phyloP scores from a whole-genome alignment of 2,888 invertebrate genomes.

The Phaedon cochleariae region DNA sequence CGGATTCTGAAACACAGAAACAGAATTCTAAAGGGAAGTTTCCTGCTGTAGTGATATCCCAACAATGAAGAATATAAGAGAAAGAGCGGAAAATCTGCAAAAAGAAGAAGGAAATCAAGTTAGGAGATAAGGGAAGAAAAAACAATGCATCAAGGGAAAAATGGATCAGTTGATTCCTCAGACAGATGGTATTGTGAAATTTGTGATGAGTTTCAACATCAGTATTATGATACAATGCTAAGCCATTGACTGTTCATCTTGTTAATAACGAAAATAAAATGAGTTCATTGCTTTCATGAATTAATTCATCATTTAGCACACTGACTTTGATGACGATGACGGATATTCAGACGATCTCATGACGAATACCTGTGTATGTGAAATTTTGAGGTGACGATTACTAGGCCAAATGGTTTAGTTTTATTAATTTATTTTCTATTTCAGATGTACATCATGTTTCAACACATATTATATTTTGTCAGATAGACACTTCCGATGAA shows the following conservation, averaged over 20 bases:
- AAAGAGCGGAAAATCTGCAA: no score
- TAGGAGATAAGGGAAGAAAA: neutral
- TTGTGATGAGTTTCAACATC: neutral
- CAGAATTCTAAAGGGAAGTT: no score
- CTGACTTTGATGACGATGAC: neutral
- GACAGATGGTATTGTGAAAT: neutral
- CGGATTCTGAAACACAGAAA: no score
- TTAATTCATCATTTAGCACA: neutral
- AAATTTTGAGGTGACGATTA: neutral
- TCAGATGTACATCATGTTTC: neutral
- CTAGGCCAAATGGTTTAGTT: neutral
- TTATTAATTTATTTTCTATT: neutral
- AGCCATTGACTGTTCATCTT: neutral
- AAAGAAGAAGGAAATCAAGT: neutral
- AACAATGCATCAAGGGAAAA: neutral
- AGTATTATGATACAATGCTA: constrained; percentile 2
- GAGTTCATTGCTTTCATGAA: neutral
- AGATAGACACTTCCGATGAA: neutral
- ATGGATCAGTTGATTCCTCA: neutral
- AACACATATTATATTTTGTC: neutral
- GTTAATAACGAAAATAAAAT: neutral
- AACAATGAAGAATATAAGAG: neutral
- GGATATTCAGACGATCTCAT: neutral
- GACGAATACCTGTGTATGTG: neutral
- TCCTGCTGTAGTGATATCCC: neutral